Percentiles rank a stretch among this genome's conserved stretches.
These are phyloP conservation scores for Caenorhabditis sp. DNA, from an alignment of 2,888 invertebrate genomes.

Conservation along the genomic window DNA sequence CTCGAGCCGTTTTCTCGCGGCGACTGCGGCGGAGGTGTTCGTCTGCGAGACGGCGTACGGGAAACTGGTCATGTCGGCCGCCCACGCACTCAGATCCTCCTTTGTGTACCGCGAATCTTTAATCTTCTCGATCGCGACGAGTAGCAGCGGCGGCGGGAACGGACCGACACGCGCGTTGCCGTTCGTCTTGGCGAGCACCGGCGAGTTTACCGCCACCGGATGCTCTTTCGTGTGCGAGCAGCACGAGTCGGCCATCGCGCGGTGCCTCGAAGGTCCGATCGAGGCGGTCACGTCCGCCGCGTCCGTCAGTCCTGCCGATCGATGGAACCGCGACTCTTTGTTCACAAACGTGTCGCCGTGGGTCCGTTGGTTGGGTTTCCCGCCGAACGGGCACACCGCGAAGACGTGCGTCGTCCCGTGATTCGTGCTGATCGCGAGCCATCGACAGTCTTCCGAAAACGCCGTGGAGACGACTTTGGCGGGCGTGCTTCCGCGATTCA, in stretches of 20 bases:
- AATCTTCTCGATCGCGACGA: conserved; percentile 89
- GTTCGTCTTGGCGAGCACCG: conserved; percentile 40
- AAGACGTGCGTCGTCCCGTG: conserved; percentile 96
- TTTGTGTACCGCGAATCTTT: conserved; percentile 80
- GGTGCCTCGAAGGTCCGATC: conserved; percentile 49
- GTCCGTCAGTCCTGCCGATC: conserved; percentile 91
- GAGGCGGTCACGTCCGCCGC: conserved; percentile 52
- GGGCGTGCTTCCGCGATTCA: conserved; percentile 95
- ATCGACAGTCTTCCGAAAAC: conserved; percentile 82
- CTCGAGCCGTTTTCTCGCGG: conserved; percentile 45
- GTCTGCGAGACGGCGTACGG: conserved; percentile 42
- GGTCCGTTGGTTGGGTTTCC: conserved; percentile 90
- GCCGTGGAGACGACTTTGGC: conserved; percentile 85
- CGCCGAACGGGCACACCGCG: conserved; percentile 90
- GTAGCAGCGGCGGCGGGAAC: conserved; percentile 88
- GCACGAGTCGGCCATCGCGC: conserved; percentile 28
- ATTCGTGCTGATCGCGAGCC: conserved; percentile 95
- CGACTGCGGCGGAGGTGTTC: conserved; percentile 11
- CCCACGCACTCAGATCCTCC: conserved; percentile 75
- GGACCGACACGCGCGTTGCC: conserved; percentile 91
- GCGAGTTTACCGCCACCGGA: conserved; percentile 25
- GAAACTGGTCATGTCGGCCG: conserved; percentile 69
- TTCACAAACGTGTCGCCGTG: conserved; percentile 96
- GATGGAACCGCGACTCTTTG: conserved; percentile 86
- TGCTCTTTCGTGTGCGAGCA: conserved; percentile 51